Conservation (phyloP, 2,888 invertebrate species). For the Aromia moschata region DNA sequence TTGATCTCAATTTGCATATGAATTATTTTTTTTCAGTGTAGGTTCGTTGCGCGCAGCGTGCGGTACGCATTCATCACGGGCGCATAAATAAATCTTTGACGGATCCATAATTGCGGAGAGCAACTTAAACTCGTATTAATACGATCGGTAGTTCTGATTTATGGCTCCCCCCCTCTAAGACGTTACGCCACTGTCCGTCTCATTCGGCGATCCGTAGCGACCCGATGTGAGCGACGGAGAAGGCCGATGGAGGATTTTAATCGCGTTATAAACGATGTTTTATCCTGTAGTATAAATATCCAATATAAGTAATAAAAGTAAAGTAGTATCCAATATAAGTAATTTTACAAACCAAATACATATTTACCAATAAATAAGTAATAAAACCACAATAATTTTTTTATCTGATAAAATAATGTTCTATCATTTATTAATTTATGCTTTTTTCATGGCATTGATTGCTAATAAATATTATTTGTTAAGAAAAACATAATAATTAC, state of each 20-base stretch:
- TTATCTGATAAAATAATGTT: too few relatives aligned
- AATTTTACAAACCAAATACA: too few relatives aligned
- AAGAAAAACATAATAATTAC: too few relatives aligned
- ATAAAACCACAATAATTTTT: too few relatives aligned
- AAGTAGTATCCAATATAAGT: too few relatives aligned
- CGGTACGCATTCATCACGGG: slow-evolving; percentile 47
- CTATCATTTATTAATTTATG: too few relatives aligned
- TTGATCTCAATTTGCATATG: too few relatives aligned
- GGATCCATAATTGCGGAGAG: slow-evolving; percentile 60
- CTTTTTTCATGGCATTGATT: too few relatives aligned
- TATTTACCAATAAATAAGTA: too few relatives aligned
- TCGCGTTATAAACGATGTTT: slow-evolving; percentile 32
- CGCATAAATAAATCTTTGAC: slow-evolving; percentile 61
- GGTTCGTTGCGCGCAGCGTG: slow-evolving; percentile 44
- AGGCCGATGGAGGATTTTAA: slow-evolving; percentile 25
- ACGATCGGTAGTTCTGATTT: slow-evolving; percentile 62
- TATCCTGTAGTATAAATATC: slow-evolving; percentile 36
- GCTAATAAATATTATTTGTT: too few relatives aligned
- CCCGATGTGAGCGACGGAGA: slow-evolving; percentile 8
- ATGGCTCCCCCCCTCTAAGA: slow-evolving; percentile 56
- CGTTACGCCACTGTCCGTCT: slow-evolving; percentile 47
- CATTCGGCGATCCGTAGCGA: background rate
- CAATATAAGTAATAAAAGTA: too few relatives aligned
- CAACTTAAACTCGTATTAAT: slow-evolving; percentile 50
- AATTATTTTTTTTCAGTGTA: too few relatives aligned